phyloP scores from a whole-genome alignment of 2,888 invertebrate species.

The Gordius sp. region DNA sequence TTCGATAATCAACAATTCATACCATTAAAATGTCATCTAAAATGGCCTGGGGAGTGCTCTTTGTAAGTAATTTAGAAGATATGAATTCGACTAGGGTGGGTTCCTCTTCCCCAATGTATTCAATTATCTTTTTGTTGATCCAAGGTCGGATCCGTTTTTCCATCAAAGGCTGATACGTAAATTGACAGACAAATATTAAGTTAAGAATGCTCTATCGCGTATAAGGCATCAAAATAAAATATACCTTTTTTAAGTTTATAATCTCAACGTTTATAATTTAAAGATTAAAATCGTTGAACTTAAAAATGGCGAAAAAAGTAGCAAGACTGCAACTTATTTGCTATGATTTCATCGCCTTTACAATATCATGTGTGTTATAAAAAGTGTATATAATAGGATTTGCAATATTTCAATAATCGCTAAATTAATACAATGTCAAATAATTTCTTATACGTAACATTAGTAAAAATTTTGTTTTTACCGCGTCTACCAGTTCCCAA shows the following conservation, averaged over 20 bases:
- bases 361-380: no score
- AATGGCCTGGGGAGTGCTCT: conserved; percentile 69
- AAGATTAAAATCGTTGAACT: no score
- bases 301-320: no score
- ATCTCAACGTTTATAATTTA: no score
- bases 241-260: no score
- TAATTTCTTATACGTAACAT: not conserved
- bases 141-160: conserved; percentile 87
- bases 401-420: no score
- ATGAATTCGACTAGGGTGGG: conserved; percentile 95
- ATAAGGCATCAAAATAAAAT: no score
- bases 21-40: conserved; percentile 97
- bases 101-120: conserved; percentile 97
- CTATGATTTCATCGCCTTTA: no score
- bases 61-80: conserved; percentile 80
- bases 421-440: no score
- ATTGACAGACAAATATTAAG: conserved; percentile 2
- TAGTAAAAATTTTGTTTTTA: conserved; percentile 24
- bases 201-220: no score
- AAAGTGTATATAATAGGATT: no score
- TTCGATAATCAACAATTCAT: conserved; percentile 23
- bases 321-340: no score
- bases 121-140: conserved; percentile 98
- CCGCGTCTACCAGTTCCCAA: conserved; percentile 51
- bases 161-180: conserved; percentile 41